Evolutionary conservation across 2,888 invertebrate species (phyloP).

Genomic region (Philaethria dido): DNA sequence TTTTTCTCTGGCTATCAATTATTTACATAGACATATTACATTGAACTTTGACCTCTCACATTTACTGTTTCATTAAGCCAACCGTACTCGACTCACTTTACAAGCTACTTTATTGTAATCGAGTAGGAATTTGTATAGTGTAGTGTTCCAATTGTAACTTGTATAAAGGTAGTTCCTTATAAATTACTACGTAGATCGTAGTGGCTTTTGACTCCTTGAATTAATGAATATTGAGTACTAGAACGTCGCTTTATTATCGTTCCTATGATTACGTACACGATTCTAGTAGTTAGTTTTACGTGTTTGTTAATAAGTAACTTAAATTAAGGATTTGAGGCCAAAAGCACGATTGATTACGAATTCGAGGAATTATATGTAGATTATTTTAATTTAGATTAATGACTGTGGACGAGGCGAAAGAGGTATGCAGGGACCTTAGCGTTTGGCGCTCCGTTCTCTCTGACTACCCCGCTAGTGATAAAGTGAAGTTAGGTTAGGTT

Average conservation of each 20-base stretch:
- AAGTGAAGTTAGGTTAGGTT: too few species aligned
- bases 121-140: background rate
- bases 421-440: too few species aligned
- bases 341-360: too few species aligned
- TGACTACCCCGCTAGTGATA: too few species aligned
- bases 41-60: background rate
- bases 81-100: background rate
- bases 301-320: too few species aligned
- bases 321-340: too few species aligned
- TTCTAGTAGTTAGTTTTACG: background rate
- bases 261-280: background rate
- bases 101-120: background rate
- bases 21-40: background rate
- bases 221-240: conserved; percentile 4
- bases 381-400: too few species aligned
- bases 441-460: too few species aligned
- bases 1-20: background rate
- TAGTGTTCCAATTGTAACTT: background rate
- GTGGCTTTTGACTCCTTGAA: conserved; percentile 2
- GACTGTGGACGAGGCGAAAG: too few species aligned
- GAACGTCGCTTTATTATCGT: background rate
- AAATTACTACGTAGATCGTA: background rate
- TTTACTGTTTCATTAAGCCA: background rate
- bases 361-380: too few species aligned
- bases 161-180: background rate